These are phyloP conservation scores for Oscheius sp. DNA, from an alignment of 2,888 invertebrate species.

Conservation along the genomic window DNA sequence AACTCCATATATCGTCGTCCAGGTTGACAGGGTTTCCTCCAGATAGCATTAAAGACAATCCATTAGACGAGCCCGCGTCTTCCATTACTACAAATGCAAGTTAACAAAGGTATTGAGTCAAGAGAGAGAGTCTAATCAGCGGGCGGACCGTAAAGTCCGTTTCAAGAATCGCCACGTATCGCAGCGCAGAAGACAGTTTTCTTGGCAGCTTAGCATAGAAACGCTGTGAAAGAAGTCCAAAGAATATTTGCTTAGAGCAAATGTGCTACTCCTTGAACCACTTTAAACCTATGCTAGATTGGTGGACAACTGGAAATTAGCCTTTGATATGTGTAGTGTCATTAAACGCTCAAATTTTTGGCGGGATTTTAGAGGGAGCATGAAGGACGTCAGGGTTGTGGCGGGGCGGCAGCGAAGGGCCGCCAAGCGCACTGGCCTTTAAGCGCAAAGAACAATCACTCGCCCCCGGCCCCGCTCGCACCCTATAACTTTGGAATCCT, in stretches of 20 bases:
- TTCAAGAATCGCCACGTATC: not conserved
- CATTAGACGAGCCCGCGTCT: slow-evolving; percentile 29
- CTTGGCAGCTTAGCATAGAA: not conserved
- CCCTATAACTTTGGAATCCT: slow-evolving; percentile 8
- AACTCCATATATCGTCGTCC: slow-evolving; percentile 26
- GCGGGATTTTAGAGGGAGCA: not conserved
- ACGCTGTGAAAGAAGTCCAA: slow-evolving; percentile 28
- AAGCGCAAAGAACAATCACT: slow-evolving; percentile 29
- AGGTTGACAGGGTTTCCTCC: slow-evolving; percentile 14
- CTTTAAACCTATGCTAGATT: not conserved
- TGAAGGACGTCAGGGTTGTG: slow-evolving; percentile 14
- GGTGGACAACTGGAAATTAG: not conserved
- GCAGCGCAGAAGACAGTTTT: not conserved
- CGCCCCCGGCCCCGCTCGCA: slow-evolving; percentile 14
- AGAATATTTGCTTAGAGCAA: slow-evolving; percentile 30
- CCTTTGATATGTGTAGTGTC: not conserved
- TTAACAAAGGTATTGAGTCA: not conserved
- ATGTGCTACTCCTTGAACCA: slow-evolving; percentile 28
- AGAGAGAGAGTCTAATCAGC: not conserved
- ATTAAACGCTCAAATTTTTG: not conserved
- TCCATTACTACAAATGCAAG: slow-evolving; percentile 21
- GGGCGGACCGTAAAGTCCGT: slow-evolving; percentile 1
- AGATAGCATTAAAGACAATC: slow-evolving; percentile 25
- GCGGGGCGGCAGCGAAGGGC: slow-evolving; percentile 21
- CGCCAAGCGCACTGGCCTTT: slow-evolving; percentile 27